A percentile compares a stretch with the other conserved stretches of the same genome.
Evolutionary conservation across 2,888 invertebrate species (phyloP).

Genomic region (Sericinus montela): DNA sequence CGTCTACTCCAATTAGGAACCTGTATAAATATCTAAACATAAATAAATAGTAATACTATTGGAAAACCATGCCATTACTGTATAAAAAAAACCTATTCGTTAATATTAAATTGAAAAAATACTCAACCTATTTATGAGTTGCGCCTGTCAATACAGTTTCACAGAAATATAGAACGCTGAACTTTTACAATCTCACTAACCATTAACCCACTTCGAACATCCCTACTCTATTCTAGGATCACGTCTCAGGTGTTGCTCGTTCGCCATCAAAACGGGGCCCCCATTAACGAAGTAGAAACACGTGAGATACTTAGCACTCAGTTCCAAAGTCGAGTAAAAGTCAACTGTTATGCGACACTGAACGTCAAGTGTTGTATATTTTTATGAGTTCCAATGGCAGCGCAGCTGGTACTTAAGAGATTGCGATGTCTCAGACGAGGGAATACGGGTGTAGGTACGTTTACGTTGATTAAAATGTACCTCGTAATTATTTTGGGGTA

Average conservation of each 20-base stretch:
- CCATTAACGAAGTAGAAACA: constrained; percentile 54
- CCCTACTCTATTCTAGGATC: constrained; percentile 31
- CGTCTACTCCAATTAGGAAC: no score
- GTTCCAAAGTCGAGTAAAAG: constrained; percentile 56
- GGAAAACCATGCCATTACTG: no score
- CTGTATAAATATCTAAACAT: no score
- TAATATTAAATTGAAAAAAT: no score
- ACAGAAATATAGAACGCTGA: neutral
- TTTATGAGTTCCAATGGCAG: constrained; percentile 43
- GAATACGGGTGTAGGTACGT: constrained; percentile 25
- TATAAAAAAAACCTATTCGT: no score
- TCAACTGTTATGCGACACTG: constrained; percentile 53
- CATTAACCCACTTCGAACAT: constrained; percentile 45
- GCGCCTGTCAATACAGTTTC: neutral
- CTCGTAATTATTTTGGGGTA: constrained; percentile 18
- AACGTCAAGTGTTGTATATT: constrained; percentile 52
- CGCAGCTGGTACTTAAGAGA: constrained; percentile 51
- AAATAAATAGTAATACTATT: no score
- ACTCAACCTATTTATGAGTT: no score
- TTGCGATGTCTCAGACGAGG: constrained; percentile 33
- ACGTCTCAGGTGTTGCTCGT: constrained; percentile 56
- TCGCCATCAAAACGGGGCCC: constrained; percentile 52
- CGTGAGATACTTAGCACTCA: constrained; percentile 66
- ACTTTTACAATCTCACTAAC: constrained; percentile 13
- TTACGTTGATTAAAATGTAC: constrained; percentile 22